Base-by-base conservation (phyloP, 2,797 vertebrate genomes). In the Karalla daura region DNA sequence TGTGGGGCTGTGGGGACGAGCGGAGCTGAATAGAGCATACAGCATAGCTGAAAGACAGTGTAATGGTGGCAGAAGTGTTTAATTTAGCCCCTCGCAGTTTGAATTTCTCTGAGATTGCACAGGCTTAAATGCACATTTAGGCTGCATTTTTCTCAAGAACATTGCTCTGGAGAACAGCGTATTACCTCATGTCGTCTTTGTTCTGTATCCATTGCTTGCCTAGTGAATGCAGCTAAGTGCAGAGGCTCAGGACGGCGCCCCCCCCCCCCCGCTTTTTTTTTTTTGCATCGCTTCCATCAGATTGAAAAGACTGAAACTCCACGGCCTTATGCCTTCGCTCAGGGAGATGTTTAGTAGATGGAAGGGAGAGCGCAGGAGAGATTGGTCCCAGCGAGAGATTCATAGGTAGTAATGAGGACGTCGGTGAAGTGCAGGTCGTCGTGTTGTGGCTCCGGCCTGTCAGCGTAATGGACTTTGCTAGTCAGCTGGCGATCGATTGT, bases 401-500 rank as follows among this genome's bases (percentile, higher is more conserved):
- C 69, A 81, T 75, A 76, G 84, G 70, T 84, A 77, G 88, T 88
- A 92, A 88, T 82, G 88, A 91, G 87, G 80, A 76, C 55, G 70
- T 83, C 59, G 78, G 78, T 63, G 74, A 78, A 83, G 83, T 70
- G 78, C 75, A 66, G 76, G 88, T 87, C 64, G 45, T 71, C 50
- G 73, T 84, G 88, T 80, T 80, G 86, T 78, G 78, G 81, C 87
- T 86, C 74, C 2, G 55, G 63, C 80, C 79, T 85, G 87, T 92
- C 88, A 88, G 80, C 74, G 73, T 91, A 92, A 91, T 84, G 79
- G 88, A 90, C 84, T 85, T 78, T 27, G 61, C 81, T 60, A 88
- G 90, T 92, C 86, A 84, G 86, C 75, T 73, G 76, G 70, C 75
- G 76, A 92, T 92, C 84, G 84, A 91, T 90, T 78, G 76, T 56